Conservation (phyloP, 2,888 invertebrate genomes). For the Drosophila mayaguana region DNA sequence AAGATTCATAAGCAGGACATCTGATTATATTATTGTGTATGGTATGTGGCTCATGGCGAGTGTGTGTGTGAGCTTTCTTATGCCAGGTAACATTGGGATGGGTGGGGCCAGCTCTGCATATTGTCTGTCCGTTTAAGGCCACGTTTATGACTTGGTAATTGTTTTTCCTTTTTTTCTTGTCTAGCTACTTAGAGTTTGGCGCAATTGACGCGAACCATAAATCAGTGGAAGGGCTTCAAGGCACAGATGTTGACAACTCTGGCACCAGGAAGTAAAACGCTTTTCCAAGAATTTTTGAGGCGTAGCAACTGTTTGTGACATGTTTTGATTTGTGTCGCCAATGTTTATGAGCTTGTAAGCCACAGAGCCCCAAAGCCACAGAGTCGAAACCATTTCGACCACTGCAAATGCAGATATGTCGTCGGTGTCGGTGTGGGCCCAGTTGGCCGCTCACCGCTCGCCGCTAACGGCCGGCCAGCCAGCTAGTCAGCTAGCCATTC, state of each 20-base stretch:
- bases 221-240: conserved; percentile 53
- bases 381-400: conserved; percentile 12
- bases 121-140: conserved; percentile 45
- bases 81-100: neutral
- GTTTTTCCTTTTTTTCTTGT: conserved; percentile 31
- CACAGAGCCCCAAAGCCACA: conserved; percentile 32
- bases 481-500: conserved; percentile 10
- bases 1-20: conserved; percentile 63
- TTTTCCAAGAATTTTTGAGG: conserved; percentile 76
- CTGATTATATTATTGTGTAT: conserved; percentile 48
- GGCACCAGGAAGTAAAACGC: conserved; percentile 73
- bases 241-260: conserved; percentile 53
- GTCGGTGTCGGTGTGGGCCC: conserved; percentile 25
- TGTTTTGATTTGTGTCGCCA: conserved; percentile 78
- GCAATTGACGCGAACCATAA: conserved; percentile 68
- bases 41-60: conserved; percentile 6
- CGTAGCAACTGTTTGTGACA: conserved; percentile 81
- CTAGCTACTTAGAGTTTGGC: conserved; percentile 55
- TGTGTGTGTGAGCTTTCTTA: conserved; percentile 4
- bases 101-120: conserved; percentile 8
- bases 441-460: conserved; percentile 26
- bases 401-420: conserved; percentile 48
- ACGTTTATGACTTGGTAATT: conserved; percentile 60
- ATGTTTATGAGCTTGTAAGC: conserved; percentile 75
- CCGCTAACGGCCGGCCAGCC: conserved; percentile 35